Conservation (phyloP, 2,888 invertebrate species). For the Dolichopus griseipennis region DNA sequence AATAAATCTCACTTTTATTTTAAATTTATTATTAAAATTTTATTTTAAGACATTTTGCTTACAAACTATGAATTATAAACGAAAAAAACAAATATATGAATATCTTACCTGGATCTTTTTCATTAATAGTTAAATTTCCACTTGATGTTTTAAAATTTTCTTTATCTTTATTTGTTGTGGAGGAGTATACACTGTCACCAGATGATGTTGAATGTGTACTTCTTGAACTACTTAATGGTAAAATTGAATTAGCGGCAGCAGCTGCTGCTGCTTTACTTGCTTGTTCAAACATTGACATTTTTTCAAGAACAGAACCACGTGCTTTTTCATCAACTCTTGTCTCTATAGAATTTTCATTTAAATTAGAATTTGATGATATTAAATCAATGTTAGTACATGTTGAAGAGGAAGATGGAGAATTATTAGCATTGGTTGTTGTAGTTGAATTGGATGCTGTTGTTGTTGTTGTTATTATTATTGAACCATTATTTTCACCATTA, state of each 20-base stretch:
- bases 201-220: slow-evolving; percentile 24
- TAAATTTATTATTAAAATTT: too few relatives aligned
- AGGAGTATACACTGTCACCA: slow-evolving; percentile 23
- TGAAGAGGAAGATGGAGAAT: slow-evolving; percentile 17
- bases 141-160: slow-evolving; percentile 22
- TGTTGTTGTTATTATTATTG: slow-evolving; percentile 36
- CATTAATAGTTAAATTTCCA: slow-evolving; percentile 25
- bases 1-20: too few relatives aligned
- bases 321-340: slow-evolving; percentile 36
- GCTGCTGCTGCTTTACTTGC: slow-evolving; percentile 36
- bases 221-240: slow-evolving; percentile 22
- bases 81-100: slow-evolving; percentile 7
- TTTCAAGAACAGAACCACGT: slow-evolving; percentile 42
- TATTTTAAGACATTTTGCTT: too few relatives aligned
- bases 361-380: slow-evolving; percentile 35
- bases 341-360: slow-evolving; percentile 15
- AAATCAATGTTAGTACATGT: slow-evolving; percentile 19
- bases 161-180: neutral
- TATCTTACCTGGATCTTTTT: slow-evolving; percentile 28
- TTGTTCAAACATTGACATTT: slow-evolving; percentile 43
- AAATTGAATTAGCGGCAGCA: slow-evolving; percentile 23
- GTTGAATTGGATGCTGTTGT: slow-evolving; percentile 49
- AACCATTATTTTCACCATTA: neutral
- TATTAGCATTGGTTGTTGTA: slow-evolving; percentile 40
- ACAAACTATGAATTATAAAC: too few relatives aligned